Evolutionary conservation across 2,888 invertebrate species (phyloP).

Genomic region (Tiliacea aurago): DNA sequence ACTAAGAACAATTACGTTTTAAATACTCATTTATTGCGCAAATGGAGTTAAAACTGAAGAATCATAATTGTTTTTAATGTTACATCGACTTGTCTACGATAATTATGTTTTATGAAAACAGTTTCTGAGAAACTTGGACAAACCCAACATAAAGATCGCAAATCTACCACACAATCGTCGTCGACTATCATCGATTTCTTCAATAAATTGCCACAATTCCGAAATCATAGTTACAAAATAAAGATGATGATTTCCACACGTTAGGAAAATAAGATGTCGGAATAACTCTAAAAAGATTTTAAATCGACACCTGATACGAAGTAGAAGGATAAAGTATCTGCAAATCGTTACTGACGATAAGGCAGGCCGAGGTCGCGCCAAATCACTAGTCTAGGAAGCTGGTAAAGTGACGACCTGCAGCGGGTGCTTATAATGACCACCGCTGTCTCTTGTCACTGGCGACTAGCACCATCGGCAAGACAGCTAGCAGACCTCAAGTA

Average conservation of each 20-base stretch:
- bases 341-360: slow-evolving; percentile 73
- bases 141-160: slow-evolving; percentile 34
- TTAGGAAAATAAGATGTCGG: slow-evolving; percentile 57
- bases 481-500: background rate
- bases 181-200: slow-evolving; percentile 39
- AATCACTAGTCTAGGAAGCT: slow-evolving; percentile 65
- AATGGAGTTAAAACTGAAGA: slow-evolving; percentile 5
- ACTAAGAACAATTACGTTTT: slow-evolving; percentile 35
- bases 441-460: background rate
- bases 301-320: slow-evolving; percentile 71
- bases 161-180: slow-evolving; percentile 16
- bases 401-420: slow-evolving; percentile 34
- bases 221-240: slow-evolving; percentile 53
- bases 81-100: background rate
- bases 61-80: background rate
- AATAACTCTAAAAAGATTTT: slow-evolving; percentile 68
- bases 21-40: slow-evolving; percentile 34
- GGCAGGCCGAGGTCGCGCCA: slow-evolving; percentile 75
- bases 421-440: slow-evolving; percentile 13
- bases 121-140: slow-evolving; percentile 37
- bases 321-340: slow-evolving; percentile 69
- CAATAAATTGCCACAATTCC: slow-evolving; percentile 37
- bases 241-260: slow-evolving; percentile 58
- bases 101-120: background rate
- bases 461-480: background rate